Conservation (phyloP, 2,113 vertebrate species). For the Centrocercus urophasianus region DNA sequence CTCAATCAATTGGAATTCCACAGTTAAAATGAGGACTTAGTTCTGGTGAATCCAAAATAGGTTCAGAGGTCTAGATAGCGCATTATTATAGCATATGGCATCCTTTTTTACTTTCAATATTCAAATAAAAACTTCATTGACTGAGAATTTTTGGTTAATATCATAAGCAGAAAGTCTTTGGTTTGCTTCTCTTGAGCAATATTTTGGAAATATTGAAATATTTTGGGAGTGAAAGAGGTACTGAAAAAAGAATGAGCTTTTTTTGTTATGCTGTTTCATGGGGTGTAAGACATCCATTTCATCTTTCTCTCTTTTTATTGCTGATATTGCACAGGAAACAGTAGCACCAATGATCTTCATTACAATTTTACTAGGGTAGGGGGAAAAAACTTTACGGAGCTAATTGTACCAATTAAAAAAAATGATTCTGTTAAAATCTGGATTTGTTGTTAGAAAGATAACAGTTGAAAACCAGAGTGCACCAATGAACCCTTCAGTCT, state of each 20-base stretch:
- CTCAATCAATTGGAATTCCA: neutral
- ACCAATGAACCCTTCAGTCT: neutral
- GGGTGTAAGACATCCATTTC: neutral
- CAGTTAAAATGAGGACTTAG: neutral
- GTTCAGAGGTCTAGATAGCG: fast-evolving
- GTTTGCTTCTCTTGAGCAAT: neutral
- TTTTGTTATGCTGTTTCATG: neutral
- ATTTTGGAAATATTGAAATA: neutral
- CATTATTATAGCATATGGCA: neutral
- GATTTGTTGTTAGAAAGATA: neutral
- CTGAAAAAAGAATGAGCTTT: neutral
- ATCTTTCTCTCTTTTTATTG: neutral
- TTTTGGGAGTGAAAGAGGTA: neutral
- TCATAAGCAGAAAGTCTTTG: neutral
- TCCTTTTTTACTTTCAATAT: neutral
- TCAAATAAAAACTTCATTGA: neutral
- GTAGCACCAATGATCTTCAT: neutral
- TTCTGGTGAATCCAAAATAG: neutral
- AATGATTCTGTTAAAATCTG: neutral
- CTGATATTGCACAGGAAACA: neutral
- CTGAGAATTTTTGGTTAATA: neutral
- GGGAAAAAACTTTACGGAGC: neutral
- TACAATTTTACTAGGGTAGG: neutral
- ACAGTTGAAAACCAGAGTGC: neutral
- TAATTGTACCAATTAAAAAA: neutral